Percentiles rank a stretch among this genome's conserved stretches.
phyloP scores from a whole-genome alignment of 2,888 invertebrate genomes.

The Eupithecia inturbata region DNA sequence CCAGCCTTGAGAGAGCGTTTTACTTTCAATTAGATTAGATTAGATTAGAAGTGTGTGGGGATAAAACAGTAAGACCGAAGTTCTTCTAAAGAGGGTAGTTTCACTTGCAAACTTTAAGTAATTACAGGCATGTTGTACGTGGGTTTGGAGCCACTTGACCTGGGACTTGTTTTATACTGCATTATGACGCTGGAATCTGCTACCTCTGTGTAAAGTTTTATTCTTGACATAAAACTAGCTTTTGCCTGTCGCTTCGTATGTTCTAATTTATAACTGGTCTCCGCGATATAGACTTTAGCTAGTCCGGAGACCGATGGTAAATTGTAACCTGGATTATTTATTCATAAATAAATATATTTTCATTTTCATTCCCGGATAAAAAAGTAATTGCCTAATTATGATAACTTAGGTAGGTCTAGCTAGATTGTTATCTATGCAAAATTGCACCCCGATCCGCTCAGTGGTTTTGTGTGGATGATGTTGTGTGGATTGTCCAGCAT shows the following conservation, averaged over 20 bases:
- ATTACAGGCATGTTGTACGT: conserved; percentile 6
- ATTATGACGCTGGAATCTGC: neutral
- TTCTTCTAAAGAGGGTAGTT: conserved; percentile 2
- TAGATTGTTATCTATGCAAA: neutral
- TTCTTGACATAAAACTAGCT: neutral
- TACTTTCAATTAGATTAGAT: neutral
- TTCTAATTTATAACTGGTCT: neutral
- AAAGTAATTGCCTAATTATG: no score
- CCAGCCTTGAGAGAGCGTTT: neutral
- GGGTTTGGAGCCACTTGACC: neutral
- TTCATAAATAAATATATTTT: neutral
- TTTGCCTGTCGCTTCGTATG: neutral
- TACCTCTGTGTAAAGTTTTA: neutral
- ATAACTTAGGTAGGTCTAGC: neutral
- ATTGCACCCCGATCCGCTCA: neutral
- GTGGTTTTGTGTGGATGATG: no score
- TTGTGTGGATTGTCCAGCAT: no score
- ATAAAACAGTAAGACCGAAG: neutral
- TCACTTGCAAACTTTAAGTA: conserved; percentile 12
- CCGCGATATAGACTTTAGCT: neutral
- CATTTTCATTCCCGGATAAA: neutral
- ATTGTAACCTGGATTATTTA: neutral
- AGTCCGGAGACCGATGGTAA: neutral
- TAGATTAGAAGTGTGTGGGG: neutral
- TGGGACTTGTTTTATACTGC: neutral